Evolutionary conservation across 2,888 invertebrate species (phyloP).

Genomic region (Ophion obscuratus): DNA sequence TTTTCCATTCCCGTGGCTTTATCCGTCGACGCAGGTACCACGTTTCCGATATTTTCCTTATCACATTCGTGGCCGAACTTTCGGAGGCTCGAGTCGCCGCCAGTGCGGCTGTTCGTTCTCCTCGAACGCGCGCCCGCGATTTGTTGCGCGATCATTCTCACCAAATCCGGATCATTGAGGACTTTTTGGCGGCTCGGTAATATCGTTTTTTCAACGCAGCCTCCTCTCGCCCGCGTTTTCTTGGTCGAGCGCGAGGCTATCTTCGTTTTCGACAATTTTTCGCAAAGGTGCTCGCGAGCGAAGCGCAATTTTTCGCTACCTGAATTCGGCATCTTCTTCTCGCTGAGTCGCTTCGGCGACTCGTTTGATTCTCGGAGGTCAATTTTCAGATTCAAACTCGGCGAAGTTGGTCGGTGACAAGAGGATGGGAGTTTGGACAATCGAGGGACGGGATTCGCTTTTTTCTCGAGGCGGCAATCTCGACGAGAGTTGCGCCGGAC

Average conservation of each 20-base stretch:
- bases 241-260: not conserved
- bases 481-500: not conserved
- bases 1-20: slow-evolving; percentile 32
- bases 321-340: not conserved
- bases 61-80: not conserved
- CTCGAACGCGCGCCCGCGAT: slow-evolving; percentile 5
- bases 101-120: not conserved
- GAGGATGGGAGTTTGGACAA: not conserved
- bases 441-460: not conserved
- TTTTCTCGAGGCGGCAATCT: not conserved
- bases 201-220: slow-evolving; percentile 57
- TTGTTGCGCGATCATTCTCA: slow-evolving; percentile 57
- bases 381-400: not conserved
- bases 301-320: not conserved
- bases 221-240: slow-evolving; percentile 32
- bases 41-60: not conserved
- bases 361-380: not conserved
- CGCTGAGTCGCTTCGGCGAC: not conserved
- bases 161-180: slow-evolving; percentile 42
- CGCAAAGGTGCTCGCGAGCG: not conserved
- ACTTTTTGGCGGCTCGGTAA: slow-evolving; percentile 29
- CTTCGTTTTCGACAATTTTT: slow-evolving; percentile 8
- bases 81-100: slow-evolving; percentile 1
- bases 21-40: not conserved
- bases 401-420: not conserved